These are phyloP conservation scores for Mamestra configurata DNA, from an alignment of 1,140 invertebrate species.

Conservation along the genomic window DNA sequence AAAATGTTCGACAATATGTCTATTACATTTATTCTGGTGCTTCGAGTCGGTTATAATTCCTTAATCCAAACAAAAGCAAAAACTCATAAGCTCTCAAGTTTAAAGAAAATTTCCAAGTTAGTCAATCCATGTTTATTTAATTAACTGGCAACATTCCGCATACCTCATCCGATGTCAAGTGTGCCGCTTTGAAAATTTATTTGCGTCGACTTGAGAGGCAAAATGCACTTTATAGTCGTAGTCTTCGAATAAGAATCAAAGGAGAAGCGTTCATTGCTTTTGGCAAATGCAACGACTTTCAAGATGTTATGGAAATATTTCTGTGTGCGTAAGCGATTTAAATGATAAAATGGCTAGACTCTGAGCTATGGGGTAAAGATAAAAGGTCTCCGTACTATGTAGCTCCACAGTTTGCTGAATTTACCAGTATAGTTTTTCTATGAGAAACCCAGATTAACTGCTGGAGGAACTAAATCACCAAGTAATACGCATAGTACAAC, in stretches of 20 bases:
- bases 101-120: neutral
- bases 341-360: neutral
- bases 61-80: neutral
- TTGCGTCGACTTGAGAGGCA: slow-evolving; percentile 40
- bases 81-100: too few relatives aligned
- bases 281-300: slow-evolving; percentile 40
- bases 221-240: slow-evolving; percentile 34
- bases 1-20: too few relatives aligned
- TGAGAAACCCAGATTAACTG: too few relatives aligned
- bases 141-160: slow-evolving; percentile 26
- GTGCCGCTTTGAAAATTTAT: slow-evolving; percentile 49
- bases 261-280: slow-evolving; percentile 44
- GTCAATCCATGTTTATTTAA: neutral
- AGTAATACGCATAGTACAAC: too few relatives aligned
- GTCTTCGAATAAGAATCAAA: slow-evolving; percentile 50
- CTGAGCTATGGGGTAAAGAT: neutral
- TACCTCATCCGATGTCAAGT: slow-evolving; percentile 27
- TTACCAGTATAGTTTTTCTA: too few relatives aligned
- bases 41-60: neutral
- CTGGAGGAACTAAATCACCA: too few relatives aligned
- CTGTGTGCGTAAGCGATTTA: neutral
- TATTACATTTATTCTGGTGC: neutral
- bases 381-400: neutral
- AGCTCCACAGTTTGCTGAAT: too few relatives aligned
- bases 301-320: slow-evolving; percentile 46